Evolutionary conservation across 2,888 invertebrate species (phyloP), one percentile per base, ranked within the genome.

Genomic region (Blastobasis lacticolella): DNA sequence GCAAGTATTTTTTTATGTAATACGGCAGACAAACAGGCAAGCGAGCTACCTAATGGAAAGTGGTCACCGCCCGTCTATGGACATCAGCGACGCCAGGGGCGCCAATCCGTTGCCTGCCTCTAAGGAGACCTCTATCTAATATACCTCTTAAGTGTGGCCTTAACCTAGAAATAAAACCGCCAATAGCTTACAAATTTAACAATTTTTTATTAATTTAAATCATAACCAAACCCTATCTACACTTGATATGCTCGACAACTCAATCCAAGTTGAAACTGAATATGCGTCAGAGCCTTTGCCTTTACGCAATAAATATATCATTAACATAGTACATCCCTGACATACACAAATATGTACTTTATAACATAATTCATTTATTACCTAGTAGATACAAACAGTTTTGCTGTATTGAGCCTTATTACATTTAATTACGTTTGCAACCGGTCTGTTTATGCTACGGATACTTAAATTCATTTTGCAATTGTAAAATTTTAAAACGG

Each of bases 211-310:
- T 66, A 64, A 64, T 76, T 79, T 71, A 77, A 75, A 75, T 84
- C 77, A 82, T 81, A 82, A 81, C 84, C 81, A 78, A 77, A 78
- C 70, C 79, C 80, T 83, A 83, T 79, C 81, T 79, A 85, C 80
- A 60, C 66, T 63, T 85, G 85, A 85, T 86, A 86, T 86, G 86
- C 77, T 74, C 71, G 69, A 76, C 74, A 75, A 75, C 69, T 73
- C 72, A 73, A 73, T 69, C 70, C 64, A 60, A 58, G 54, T 38
- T 38, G 46, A 45, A 58, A 59, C 54, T 61, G 49, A 54, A 52
- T 36, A 23, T 50, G 49, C 49, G 45, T 49, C 45, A 48, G 53
- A 47, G 48, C 46, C 37, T 48, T 45, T 38, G 10, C 36, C 42
- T 7, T 50, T 43, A 45, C 37, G 45, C 23, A 52, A 54, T 54